A percentile compares a stretch with the other conserved stretches of the same genome.
phyloP scores from a whole-genome alignment of 2,888 invertebrate species.

The Lochmaea capreae region DNA sequence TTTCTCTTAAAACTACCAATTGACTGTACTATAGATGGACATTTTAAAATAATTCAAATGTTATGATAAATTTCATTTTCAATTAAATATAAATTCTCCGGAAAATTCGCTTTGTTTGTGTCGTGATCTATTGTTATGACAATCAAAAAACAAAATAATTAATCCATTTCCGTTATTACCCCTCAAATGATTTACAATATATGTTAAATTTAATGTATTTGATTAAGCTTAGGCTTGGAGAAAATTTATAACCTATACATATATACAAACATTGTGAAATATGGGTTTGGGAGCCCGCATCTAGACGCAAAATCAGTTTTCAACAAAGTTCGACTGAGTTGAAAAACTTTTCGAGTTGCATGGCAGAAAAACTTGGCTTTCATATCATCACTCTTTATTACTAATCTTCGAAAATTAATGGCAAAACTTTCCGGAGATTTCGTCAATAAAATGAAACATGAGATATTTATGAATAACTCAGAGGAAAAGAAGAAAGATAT shows the following conservation, averaged over 20 bases:
- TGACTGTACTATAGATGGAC: too few species aligned
- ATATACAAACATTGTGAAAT: conserved; percentile 27
- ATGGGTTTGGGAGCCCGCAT: conserved; percentile 19
- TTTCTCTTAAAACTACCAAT: too few species aligned
- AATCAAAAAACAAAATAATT: conserved; percentile 9
- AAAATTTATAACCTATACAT: conserved; percentile 25
- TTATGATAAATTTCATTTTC: too few species aligned
- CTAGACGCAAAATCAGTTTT: conserved; percentile 21
- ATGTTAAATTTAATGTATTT: conserved; percentile 25
- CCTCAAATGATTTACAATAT: conserved; percentile 20
- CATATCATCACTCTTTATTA: conserved; percentile 30
- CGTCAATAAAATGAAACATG: conserved; percentile 12
- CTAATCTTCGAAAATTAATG: conserved; percentile 27
- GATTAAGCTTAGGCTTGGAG: conserved; percentile 18
- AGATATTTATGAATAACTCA: conserved; percentile 1
- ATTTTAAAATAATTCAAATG: too few species aligned
- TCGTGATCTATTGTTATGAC: neutral
- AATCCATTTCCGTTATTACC: neutral
- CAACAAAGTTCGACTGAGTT: conserved; percentile 11
- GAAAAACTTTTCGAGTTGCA: conserved; percentile 20
- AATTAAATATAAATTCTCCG: too few species aligned
- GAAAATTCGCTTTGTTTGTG: neutral
- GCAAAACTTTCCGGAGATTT: conserved; percentile 23
- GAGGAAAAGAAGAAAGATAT: neutral
- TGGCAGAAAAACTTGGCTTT: conserved; percentile 27